A percentile compares a stretch with the other conserved stretches of the same genome.
Conservation (phyloP, 2,113 vertebrate genomes). For the Ptychochromis oligacanthus region DNA sequence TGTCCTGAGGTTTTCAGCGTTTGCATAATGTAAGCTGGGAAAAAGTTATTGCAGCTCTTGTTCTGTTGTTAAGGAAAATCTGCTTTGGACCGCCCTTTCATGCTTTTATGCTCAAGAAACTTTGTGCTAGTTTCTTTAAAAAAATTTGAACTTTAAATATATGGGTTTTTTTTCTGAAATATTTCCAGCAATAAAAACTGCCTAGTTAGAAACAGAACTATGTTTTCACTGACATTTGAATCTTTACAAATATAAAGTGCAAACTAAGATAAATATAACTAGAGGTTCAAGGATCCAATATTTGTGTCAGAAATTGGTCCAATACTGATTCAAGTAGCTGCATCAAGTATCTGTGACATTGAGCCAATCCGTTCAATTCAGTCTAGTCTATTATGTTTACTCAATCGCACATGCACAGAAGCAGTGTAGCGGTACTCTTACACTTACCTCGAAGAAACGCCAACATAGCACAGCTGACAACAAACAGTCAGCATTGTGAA, state of each 20-base stretch:
- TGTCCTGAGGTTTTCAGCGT: constrained; percentile 11
- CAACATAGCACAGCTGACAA: background rate
- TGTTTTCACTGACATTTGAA: background rate
- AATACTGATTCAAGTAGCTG: background rate
- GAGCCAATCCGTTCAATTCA: background rate
- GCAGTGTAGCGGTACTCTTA: background rate
- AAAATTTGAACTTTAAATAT: background rate
- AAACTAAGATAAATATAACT: background rate
- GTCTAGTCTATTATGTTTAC: background rate
- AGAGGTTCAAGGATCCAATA: background rate
- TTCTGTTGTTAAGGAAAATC: background rate
- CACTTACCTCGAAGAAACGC: background rate
- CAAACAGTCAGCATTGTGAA: background rate
- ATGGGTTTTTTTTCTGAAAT: background rate
- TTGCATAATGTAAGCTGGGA: background rate
- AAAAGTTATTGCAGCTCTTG: background rate
- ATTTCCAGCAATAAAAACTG: background rate
- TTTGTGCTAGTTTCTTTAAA: accelerated
- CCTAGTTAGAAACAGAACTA: background rate
- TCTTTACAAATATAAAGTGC: background rate
- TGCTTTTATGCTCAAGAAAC: background rate
- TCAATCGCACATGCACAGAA: background rate
- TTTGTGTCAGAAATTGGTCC: background rate
- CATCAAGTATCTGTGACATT: background rate
- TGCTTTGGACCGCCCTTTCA: too few species aligned